Percentiles rank a stretch among this genome's conserved stretches.
Conservation (phyloP, 2,113 vertebrate species). For the Gallinago paraguaiae region DNA sequence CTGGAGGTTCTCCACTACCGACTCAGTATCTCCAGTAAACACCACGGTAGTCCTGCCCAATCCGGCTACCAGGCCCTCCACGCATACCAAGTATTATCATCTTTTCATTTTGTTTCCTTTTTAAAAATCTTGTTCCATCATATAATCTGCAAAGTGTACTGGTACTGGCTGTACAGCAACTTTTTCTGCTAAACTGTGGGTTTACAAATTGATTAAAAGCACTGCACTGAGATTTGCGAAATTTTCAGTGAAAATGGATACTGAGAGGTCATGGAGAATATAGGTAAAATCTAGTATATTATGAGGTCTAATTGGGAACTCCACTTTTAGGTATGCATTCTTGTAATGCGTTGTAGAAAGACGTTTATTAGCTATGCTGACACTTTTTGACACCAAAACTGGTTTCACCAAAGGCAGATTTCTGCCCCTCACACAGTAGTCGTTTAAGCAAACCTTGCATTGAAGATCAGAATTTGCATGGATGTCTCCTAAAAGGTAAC, state of each 20-base stretch:
- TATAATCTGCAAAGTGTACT: slow-evolving; percentile 49
- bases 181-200: neutral
- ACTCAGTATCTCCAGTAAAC: slow-evolving; percentile 96
- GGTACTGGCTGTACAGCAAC: neutral
- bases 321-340: neutral
- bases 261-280: neutral
- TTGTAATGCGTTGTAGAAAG: neutral
- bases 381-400: neutral
- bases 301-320: neutral
- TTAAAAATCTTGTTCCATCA: slow-evolving; percentile 46
- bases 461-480: neutral
- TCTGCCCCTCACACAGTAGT: neutral
- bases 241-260: neutral
- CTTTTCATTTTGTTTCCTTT: slow-evolving; percentile 77
- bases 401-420: neutral
- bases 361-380: neutral
- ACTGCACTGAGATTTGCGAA: neutral
- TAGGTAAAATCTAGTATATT: neutral
- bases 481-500: slow-evolving; percentile 5
- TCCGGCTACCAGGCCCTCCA: slow-evolving; percentile 93
- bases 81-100: slow-evolving; percentile 97
- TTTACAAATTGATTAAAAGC: neutral
- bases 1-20: slow-evolving; percentile 97
- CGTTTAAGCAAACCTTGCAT: neutral
- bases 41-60: slow-evolving; percentile 86